Percentiles rank a stretch among this genome's conserved stretches.
These are phyloP conservation scores for Sphenodon punctatus DNA, from an alignment of 2,797 vertebrate species.

Conservation along the genomic window DNA sequence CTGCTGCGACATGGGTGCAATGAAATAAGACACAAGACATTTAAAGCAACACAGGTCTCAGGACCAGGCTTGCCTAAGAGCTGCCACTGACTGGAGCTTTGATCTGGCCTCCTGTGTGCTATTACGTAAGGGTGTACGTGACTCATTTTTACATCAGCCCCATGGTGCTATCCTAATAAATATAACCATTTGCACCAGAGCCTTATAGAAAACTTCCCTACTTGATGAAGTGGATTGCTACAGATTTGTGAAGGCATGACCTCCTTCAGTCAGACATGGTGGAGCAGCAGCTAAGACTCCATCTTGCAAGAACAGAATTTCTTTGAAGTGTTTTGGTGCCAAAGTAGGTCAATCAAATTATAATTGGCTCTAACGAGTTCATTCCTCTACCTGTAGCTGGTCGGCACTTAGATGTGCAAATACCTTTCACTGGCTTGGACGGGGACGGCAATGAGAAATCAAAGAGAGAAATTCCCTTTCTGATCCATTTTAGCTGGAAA, in stretches of 20 bases:
- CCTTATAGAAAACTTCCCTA: neutral
- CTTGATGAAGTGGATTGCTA: slow-evolving; percentile 10
- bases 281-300: neutral
- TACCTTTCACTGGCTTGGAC: slow-evolving; percentile 18
- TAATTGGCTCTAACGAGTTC: slow-evolving; percentile 53
- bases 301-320: neutral
- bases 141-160: neutral
- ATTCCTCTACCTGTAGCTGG: slow-evolving; percentile 45
- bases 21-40: too few relatives aligned
- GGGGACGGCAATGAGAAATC: slow-evolving; percentile 6
- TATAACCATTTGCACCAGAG: neutral
- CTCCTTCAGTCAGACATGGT: neutral
- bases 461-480: slow-evolving; percentile 34
- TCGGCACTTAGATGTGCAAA: slow-evolving; percentile 44
- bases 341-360: slow-evolving; percentile 50
- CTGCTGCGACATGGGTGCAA: too few relatives aligned
- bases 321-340: neutral
- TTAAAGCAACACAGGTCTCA: too few relatives aligned
- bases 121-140: too few relatives aligned
- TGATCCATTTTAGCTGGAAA: slow-evolving; percentile 20
- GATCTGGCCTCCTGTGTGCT: too few relatives aligned
- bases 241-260: neutral
- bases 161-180: slow-evolving; percentile 1
- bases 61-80: too few relatives aligned
- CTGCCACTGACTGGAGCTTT: too few relatives aligned